Evolutionary conservation across 2,888 invertebrate species (phyloP), one percentile per base, ranked within the genome.

Genomic region (Dynastes maya): DNA sequence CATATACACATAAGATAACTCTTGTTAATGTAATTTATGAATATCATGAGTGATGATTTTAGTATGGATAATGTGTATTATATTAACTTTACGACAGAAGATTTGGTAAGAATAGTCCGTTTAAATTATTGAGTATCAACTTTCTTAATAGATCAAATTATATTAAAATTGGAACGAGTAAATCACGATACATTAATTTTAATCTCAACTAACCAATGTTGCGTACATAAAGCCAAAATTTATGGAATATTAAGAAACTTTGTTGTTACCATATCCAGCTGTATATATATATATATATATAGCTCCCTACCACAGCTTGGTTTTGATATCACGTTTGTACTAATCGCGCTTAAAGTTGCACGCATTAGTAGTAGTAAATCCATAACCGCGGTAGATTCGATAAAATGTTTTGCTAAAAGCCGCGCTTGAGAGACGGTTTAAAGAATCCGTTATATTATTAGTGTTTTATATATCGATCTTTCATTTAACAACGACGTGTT

Each of bases 331-430:
- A 8, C 40, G 45, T 16, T 8, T 5, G 55, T 58, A 58, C n/a
- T 45, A 74, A 45, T 32, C 61, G 72, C 16, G 61, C 29, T 74
- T 29, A 45, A 61, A 61, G 22, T 74, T 51, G 22, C 27, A 68
- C 40, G 45, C 58, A 55, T 40, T 74, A 74, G 72, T 61, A 51
- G 68, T 45, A 58, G 49, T 65, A 65, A 65, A 32, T 9, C 37
- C 29, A 70, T n/a, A 71, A 71, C 16, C 58, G 63, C 61, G 61
- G 27, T 61, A 61, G 45, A 58, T 74, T 58, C 16, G n/a, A 13
- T 61, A 63, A 61, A 74, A 74, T 74, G 61, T 58, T 49, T 61
- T 1, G 49, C 72, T 74, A 74, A 74, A 74, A 40, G n/a, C 55
- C 32, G 11, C 45, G 45, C 2, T 8, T 13, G n/a, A 68, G 32